Evolutionary conservation across 2,888 invertebrate genomes (phyloP).

Genomic region (Phyto melanocephala): DNA sequence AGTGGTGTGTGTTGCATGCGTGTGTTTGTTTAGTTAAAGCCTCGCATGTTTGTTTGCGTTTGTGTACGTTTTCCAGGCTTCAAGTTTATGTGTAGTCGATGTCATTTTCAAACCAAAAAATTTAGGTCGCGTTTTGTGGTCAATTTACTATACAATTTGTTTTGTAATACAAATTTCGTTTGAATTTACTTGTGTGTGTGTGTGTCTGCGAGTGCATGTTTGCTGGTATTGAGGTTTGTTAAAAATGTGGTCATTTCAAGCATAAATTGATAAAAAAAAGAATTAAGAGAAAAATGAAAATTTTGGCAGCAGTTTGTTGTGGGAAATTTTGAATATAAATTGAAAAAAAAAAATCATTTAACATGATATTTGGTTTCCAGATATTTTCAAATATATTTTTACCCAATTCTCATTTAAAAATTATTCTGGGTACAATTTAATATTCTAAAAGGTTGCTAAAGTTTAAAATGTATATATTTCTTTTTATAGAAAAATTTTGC

Average conservation of each 20-base stretch:
- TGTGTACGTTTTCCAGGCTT: neutral
- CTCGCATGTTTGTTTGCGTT: neutral
- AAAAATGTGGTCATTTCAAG: neutral
- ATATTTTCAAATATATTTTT: no score
- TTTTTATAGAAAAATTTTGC: no score
- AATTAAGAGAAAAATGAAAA: no score
- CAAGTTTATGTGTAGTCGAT: slow-evolving; percentile 34
- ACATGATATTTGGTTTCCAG: no score
- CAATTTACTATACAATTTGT: slow-evolving; percentile 54
- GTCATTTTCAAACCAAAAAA: slow-evolving; percentile 51
- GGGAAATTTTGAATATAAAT: no score
- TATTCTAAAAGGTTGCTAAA: no score
- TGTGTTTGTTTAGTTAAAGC: neutral
- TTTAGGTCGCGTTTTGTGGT: slow-evolving; percentile 64
- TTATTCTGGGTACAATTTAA: no score
- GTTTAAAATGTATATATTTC: no score
- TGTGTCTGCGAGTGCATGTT: neutral
- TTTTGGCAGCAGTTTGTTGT: no score
- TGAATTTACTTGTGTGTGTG: neutral
- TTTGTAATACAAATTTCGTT: slow-evolving; percentile 10
- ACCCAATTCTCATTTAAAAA: no score
- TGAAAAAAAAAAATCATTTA: no score
- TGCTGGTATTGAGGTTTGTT: neutral
- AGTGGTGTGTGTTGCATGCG: neutral
- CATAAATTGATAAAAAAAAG: neutral